These are phyloP conservation scores for Serinus canaria DNA, from an alignment of 2,113 vertebrate genomes.

Conservation along the genomic window DNA sequence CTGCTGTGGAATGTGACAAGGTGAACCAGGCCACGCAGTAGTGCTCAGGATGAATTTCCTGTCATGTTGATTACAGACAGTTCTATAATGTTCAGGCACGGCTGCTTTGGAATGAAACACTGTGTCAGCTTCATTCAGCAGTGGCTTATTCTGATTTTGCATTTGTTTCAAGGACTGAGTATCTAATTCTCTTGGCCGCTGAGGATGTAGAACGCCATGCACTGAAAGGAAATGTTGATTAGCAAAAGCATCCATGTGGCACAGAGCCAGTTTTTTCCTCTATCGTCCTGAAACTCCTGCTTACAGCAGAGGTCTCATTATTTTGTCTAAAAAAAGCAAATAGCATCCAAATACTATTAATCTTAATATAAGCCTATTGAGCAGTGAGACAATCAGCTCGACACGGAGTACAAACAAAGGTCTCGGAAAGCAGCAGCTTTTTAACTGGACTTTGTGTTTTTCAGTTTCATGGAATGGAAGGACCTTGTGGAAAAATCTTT, in stretches of 20 bases:
- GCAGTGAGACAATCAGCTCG: background rate
- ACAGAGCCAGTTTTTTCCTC: background rate
- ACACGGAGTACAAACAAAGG: background rate
- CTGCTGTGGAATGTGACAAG: background rate
- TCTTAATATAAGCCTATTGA: background rate
- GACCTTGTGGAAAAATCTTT: background rate
- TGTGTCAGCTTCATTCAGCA: background rate
- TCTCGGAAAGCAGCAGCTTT: background rate
- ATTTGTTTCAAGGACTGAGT: background rate
- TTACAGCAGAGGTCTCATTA: conserved; percentile 40
- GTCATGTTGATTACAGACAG: background rate
- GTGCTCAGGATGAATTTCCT: background rate
- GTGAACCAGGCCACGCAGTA: background rate
- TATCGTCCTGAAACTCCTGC: conserved; percentile 29
- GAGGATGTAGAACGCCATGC: background rate
- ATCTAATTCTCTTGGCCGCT: background rate
- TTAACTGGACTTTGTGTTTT: background rate
- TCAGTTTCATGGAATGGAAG: background rate
- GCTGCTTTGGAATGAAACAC: background rate
- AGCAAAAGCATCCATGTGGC: background rate
- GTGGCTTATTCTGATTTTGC: conserved; percentile 16
- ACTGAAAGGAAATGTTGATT: conserved; percentile 10
- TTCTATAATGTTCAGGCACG: background rate
- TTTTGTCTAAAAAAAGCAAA: conserved; percentile 64
- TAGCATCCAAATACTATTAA: conserved; percentile 31